Evolutionary conservation across 2,888 invertebrate genomes (phyloP).

Genomic region (Agrilus biguttatus): DNA sequence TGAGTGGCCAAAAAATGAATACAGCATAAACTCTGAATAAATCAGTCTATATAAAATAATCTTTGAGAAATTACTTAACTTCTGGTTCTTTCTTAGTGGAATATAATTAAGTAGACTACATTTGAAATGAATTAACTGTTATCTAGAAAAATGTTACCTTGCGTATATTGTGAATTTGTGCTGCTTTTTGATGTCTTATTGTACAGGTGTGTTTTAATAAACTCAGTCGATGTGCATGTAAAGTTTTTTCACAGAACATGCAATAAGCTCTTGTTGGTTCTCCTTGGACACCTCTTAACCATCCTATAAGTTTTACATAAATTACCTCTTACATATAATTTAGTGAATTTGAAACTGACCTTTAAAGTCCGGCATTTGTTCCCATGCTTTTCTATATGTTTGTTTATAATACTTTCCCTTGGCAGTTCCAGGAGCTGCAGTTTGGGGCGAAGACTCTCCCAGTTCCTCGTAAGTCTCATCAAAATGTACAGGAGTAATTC

Average conservation of each 20-base stretch:
- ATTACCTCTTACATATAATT: not conserved
- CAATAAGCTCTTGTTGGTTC: constrained; percentile 42
- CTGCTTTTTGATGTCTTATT: constrained; percentile 40
- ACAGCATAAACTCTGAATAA: no score
- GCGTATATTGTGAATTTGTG: constrained; percentile 23
- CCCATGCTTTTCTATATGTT: constrained; percentile 43
- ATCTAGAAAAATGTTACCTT: constrained; percentile 13
- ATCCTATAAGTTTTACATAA: constrained; percentile 29
- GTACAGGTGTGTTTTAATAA: constrained; percentile 44
- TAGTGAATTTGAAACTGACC: constrained; percentile 25
- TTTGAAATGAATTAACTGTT: no score
- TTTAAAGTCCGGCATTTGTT: constrained; percentile 42
- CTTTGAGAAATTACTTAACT: no score
- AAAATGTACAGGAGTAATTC: constrained; percentile 19
- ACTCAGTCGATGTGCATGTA: constrained; percentile 44
- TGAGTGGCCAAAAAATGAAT: no score
- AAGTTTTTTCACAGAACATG: constrained; percentile 38
- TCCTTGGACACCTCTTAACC: constrained; percentile 38
- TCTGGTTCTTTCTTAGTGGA: no score
- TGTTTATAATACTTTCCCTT: constrained; percentile 37
- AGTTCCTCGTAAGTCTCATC: constrained; percentile 15
- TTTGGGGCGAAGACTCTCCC: constrained; percentile 12
- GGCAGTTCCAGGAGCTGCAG: constrained; percentile 11
- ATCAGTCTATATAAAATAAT: no score
- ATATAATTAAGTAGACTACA: no score